Evolutionary conservation across 1,140 invertebrate genomes (phyloP), one percentile per base, ranked within the genome.

Genomic region (Plutomurus gul): DNA sequence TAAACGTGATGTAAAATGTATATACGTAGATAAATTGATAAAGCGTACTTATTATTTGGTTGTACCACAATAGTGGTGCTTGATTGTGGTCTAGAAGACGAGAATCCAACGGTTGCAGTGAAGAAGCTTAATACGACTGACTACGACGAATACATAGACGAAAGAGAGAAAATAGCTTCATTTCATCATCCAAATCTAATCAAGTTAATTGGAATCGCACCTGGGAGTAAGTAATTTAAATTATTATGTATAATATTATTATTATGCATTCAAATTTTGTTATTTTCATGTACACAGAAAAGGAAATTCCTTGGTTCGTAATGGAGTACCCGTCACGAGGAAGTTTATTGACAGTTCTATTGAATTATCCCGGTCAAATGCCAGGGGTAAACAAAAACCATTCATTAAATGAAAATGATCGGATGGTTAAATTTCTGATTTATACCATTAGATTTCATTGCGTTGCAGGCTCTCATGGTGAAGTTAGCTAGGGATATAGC

Each of bases 331-430:
- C 40, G 40, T 37, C 70, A 22, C 25, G 70, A 40, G 70, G 70
- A 1, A 43, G 40, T 40, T 18, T 72, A 13, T 10, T 72, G 20
- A 11, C 70, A 1, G 36, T 39, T 10, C 40, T 72, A 16, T 18
- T 39, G 4, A 43, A 72, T 40, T 72, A 72, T 39, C 70, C 70
- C 4, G 70, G 70, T 40, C 70, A 72, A 72, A 72, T 72, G 70
- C 70, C 70, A 20, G 70, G 22, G 11, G 70, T 72, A 72, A 22
- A 10, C 25, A 43, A 43, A 43, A 11, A 4, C 37, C 18, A 7
- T 6, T 40, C 16, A 30, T 22, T 10, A 43, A 43, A 43, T n/a
- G n/a, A n/a, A n/a, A n/a, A n/a, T n/a, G n/a, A n/a, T n/a, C n/a
- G n/a, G n/a, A n/a, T n/a, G n/a, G n/a, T n/a, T n/a, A n/a, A 43